Conservation (phyloP, 2,797 vertebrate genomes). For the Sebastes baramenuke region DNA sequence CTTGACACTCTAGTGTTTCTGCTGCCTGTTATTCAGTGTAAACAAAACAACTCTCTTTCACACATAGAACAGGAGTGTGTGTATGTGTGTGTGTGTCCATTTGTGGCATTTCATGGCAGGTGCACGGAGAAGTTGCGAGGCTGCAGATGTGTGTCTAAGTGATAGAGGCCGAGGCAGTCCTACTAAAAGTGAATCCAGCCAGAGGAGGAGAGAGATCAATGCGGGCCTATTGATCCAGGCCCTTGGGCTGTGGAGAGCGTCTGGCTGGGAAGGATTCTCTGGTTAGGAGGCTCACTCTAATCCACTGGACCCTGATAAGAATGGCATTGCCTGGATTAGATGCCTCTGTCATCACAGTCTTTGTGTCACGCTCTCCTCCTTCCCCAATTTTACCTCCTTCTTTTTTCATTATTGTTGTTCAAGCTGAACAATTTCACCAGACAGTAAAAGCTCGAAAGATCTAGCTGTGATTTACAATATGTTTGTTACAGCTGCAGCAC, state of each 20-base stretch:
- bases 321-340: slow-evolving; percentile 87
- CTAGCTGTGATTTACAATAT: slow-evolving; percentile 16
- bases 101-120: slow-evolving; percentile 18
- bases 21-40: slow-evolving; percentile 38
- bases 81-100: neutral
- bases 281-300: slow-evolving; percentile 85
- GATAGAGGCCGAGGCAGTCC: slow-evolving; percentile 71
- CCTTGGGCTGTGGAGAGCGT: slow-evolving; percentile 80
- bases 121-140: slow-evolving; percentile 33
- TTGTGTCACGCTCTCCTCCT: slow-evolving; percentile 71
- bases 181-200: slow-evolving; percentile 84
- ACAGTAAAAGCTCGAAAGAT: slow-evolving; percentile 35
- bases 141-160: slow-evolving; percentile 52
- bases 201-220: slow-evolving; percentile 83
- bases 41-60: slow-evolving; percentile 44
- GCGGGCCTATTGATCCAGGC: slow-evolving; percentile 83
- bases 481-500: neutral
- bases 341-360: slow-evolving; percentile 80
- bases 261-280: slow-evolving; percentile 83
- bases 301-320: slow-evolving; percentile 88
- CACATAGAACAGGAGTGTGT: slow-evolving; percentile 4
- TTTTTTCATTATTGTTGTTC: slow-evolving; percentile 70
- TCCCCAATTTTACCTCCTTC: slow-evolving; percentile 58
- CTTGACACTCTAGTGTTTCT: slow-evolving; percentile 38
- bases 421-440: slow-evolving; percentile 50